These are phyloP conservation scores for Tridacna crocea DNA, from an alignment of 2,888 invertebrate genomes.

Conservation along the genomic window DNA sequence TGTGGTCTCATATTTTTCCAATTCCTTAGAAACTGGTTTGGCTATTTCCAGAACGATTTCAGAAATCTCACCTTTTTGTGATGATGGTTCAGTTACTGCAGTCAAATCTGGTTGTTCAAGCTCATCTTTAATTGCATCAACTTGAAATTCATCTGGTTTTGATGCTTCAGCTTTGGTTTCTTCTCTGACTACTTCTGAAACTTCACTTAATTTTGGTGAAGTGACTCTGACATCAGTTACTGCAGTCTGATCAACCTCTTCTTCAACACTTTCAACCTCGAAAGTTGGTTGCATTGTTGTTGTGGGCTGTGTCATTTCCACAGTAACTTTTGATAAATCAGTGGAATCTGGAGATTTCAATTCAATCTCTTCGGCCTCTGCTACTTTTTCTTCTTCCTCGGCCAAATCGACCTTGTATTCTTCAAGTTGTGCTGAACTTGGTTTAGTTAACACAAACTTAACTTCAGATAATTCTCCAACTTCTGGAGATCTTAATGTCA, in stretches of 20 bases:
- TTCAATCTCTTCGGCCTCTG: conserved; percentile 41
- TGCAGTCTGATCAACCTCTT: conserved; percentile 37
- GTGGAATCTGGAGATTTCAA: conserved; percentile 7
- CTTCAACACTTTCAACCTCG: conserved; percentile 33
- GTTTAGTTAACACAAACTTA: conserved; percentile 48
- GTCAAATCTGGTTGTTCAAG: conserved; percentile 42
- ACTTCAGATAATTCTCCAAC: conserved; percentile 54
- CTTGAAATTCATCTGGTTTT: conserved; percentile 42
- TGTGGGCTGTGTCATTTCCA: conserved; percentile 12
- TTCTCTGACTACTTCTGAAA: conserved; percentile 51
- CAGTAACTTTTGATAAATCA: not conserved
- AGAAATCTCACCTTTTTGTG: conserved; percentile 47
- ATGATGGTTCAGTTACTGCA: conserved; percentile 23
- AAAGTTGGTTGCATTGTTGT: conserved; percentile 52
- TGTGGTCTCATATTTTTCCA: conserved; percentile 53
- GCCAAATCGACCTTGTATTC: conserved; percentile 47
- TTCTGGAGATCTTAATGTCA: conserved; percentile 42
- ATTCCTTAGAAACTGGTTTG: conserved; percentile 44
- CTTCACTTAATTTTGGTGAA: conserved; percentile 38
- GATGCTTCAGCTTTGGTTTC: conserved; percentile 40
- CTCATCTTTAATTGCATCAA: conserved; percentile 42
- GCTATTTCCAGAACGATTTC: conserved; percentile 56
- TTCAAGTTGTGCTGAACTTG: conserved; percentile 47
- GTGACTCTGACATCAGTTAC: conserved; percentile 41
- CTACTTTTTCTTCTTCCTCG: conserved; percentile 42